phyloP scores from a whole-genome alignment of 2,797 vertebrate genomes.

The Acipenser ruthenus region DNA sequence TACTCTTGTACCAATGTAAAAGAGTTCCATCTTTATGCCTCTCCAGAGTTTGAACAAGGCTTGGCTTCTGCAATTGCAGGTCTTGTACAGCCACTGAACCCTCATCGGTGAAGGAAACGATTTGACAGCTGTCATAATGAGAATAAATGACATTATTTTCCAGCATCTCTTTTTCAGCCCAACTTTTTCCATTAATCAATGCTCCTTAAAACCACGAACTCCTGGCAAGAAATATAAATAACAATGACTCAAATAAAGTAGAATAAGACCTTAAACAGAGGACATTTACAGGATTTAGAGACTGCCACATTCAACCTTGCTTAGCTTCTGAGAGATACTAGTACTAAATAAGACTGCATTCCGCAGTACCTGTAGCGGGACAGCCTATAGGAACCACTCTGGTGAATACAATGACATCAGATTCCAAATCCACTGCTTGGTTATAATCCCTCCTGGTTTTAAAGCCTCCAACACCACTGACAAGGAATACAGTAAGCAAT shows the following conservation, averaged over 20 bases:
- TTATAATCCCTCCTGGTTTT: not conserved
- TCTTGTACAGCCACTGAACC: constrained; percentile 55
- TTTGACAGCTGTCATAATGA: constrained; percentile 62
- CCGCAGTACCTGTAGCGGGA: no score
- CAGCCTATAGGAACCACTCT: no score
- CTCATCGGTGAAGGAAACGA: constrained; percentile 64
- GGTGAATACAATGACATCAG: no score
- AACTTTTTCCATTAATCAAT: constrained; percentile 20
- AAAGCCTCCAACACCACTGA: not conserved
- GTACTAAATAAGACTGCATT: no score
- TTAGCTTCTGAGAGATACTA: no score
- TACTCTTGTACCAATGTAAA: no score
- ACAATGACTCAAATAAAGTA: no score
- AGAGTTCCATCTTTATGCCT: not conserved
- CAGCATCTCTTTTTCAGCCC: constrained; percentile 23
- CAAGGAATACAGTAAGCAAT: constrained; percentile 1
- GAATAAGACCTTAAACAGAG: no score
- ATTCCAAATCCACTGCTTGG: no score
- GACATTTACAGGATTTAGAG: no score
- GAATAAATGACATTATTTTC: constrained; percentile 53
- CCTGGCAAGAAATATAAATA: no score
- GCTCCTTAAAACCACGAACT: constrained; percentile 36
- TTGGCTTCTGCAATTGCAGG: constrained; percentile 36
- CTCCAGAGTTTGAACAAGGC: not conserved
- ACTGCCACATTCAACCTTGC: no score